Conservation (phyloP, 2,888 invertebrate species). For the Steinernema hermaphroditum region DNA sequence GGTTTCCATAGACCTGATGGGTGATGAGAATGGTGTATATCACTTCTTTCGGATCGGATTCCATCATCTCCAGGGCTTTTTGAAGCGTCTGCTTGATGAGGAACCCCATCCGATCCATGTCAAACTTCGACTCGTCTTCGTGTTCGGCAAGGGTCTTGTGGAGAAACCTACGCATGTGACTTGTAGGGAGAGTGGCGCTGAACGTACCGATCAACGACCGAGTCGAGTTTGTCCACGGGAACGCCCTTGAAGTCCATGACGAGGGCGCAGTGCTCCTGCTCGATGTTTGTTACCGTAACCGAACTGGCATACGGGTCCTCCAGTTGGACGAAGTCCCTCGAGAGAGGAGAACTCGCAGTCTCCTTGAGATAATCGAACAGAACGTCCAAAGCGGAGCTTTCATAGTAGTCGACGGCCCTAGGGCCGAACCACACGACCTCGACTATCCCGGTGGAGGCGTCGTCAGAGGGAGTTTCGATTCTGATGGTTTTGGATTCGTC, state of each 20-base stretch:
- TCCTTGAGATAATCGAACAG: conserved; percentile 73
- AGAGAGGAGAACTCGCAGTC: conserved; percentile 82
- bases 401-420: conserved; percentile 28
- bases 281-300: conserved; percentile 37
- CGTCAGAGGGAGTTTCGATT: conserved; percentile 59
- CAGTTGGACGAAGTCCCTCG: conserved; percentile 68
- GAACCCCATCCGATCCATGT: conserved; percentile 78
- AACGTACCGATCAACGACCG: conserved; percentile 44
- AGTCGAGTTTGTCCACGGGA: conserved; percentile 51
- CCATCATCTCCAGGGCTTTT: conserved; percentile 70
- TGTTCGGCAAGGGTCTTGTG: conserved; percentile 53
- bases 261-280: conserved; percentile 48
- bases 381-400: conserved; percentile 44
- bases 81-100: conserved; percentile 71
- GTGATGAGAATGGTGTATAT: conserved; percentile 80
- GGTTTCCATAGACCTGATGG: conserved; percentile 81
- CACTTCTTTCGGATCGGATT: conserved; percentile 75
- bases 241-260: conserved; percentile 56
- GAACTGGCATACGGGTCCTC: conserved; percentile 53
- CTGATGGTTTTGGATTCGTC: conserved; percentile 40
- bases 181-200: not conserved
- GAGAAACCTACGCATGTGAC: conserved; percentile 31
- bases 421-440: conserved; percentile 64
- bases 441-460: conserved; percentile 56
- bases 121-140: conserved; percentile 70